A percentile compares a stretch with the other conserved stretches of the same genome.
These are phyloP conservation scores for Orthonyx spaldingii DNA, from an alignment of 2,113 vertebrate genomes.

Conservation along the genomic window DNA sequence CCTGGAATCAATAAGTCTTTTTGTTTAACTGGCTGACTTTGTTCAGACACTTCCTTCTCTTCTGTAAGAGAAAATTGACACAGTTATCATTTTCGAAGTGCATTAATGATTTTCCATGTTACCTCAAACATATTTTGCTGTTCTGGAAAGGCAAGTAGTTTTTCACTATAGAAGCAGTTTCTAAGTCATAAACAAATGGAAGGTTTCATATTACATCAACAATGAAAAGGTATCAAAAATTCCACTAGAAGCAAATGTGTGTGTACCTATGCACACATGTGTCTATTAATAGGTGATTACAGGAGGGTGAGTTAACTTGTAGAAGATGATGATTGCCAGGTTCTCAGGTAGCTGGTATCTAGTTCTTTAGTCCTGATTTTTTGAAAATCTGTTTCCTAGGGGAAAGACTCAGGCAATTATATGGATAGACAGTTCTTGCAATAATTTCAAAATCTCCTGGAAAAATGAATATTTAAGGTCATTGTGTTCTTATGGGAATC, in stretches of 20 bases:
- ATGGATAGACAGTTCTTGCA: not conserved
- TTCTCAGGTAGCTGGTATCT: not conserved
- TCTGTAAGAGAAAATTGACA: not conserved
- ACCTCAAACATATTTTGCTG: not conserved
- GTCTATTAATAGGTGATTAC: not conserved
- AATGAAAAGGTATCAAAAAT: not conserved
- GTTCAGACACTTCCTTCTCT: not conserved
- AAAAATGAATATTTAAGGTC: not conserved
- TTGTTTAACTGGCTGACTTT: not conserved
- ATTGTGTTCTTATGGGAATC: not conserved
- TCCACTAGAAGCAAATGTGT: not conserved
- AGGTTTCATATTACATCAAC: not conserved
- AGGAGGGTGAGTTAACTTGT: not conserved
- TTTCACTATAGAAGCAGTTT: not conserved
- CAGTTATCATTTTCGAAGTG: not conserved
- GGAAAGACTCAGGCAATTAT: not conserved
- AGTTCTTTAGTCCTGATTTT: not conserved
- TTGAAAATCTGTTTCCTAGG: not conserved
- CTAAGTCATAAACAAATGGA: not conserved
- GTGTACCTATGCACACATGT: not conserved
- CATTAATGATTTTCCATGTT: not conserved
- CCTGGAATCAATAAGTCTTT: not conserved
- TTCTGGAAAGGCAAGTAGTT: not conserved
- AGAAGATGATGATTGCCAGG: not conserved
- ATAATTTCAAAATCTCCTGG: not conserved